Evolutionary conservation across 2,797 vertebrate genomes (phyloP).

Genomic region (Macrochelys suwanniensis): DNA sequence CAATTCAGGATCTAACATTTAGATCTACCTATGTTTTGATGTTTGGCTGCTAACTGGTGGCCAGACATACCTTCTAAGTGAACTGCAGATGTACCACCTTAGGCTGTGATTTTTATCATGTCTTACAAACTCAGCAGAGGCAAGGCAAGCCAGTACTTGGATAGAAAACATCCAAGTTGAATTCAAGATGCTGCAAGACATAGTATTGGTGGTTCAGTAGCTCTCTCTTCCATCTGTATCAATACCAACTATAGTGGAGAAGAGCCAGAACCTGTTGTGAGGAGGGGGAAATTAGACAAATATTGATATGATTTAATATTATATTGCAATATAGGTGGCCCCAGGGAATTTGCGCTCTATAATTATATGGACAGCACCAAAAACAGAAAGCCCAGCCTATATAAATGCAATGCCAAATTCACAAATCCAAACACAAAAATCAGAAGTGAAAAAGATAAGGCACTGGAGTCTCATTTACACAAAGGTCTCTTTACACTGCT

Average conservation of each 20-base stretch:
- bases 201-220: background rate
- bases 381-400: background rate
- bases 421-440: background rate
- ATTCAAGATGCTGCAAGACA: background rate
- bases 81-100: background rate
- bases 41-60: background rate
- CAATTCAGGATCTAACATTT: constrained; percentile 17
- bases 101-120: background rate
- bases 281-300: background rate
- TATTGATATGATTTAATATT: background rate
- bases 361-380: background rate
- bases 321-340: background rate
- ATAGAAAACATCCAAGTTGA: background rate
- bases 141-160: background rate
- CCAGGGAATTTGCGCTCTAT: background rate
- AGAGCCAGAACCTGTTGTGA: background rate
- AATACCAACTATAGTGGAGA: background rate
- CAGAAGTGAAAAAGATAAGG: background rate
- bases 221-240: background rate
- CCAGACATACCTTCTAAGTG: background rate
- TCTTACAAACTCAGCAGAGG: background rate
- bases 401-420: background rate
- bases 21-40: background rate
- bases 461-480: background rate
- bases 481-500: background rate